phyloP scores from a whole-genome alignment of 2,888 invertebrate genomes.

The Sinelater perroti region DNA sequence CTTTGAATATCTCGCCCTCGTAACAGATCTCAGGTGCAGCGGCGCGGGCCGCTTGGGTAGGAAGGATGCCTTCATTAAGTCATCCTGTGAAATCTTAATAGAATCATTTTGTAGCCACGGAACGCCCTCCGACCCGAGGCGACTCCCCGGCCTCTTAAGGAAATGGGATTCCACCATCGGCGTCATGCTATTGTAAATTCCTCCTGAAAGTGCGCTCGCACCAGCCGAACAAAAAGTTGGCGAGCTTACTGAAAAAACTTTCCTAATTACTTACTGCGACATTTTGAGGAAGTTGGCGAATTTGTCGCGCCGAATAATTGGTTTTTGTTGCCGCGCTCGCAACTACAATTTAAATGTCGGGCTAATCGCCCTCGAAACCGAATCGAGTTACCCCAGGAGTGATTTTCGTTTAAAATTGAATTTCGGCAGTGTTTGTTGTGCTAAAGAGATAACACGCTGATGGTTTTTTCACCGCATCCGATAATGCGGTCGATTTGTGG shows the following conservation, averaged over 20 bases:
- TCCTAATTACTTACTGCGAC: constrained; percentile 2
- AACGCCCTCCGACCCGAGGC: constrained; percentile 1
- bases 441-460: constrained; percentile 23
- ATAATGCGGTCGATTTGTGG: no score
- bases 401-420: constrained; percentile 13
- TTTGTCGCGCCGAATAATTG: not conserved
- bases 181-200: constrained; percentile 9
- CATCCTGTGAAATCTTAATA: constrained; percentile 17
- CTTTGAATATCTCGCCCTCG: constrained; percentile 1
- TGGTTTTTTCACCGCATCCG: not conserved
- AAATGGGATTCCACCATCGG: constrained; percentile 5
- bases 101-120: constrained; percentile 13
- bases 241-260: not conserved
- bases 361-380: not conserved
- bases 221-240: constrained; percentile 1
- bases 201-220: not conserved
- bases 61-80: constrained; percentile 15
- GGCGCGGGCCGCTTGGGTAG: not conserved
- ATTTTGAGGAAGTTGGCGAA: not conserved
- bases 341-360: not conserved
- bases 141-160: constrained; percentile 9
- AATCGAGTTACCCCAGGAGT: constrained; percentile 1
- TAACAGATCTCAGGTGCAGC: constrained; percentile 15
- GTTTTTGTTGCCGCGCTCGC: not conserved
- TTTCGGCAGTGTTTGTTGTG: constrained; percentile 9